Base-by-base conservation (phyloP, 2,797 vertebrate species). In the Danio tinwini region DNA sequence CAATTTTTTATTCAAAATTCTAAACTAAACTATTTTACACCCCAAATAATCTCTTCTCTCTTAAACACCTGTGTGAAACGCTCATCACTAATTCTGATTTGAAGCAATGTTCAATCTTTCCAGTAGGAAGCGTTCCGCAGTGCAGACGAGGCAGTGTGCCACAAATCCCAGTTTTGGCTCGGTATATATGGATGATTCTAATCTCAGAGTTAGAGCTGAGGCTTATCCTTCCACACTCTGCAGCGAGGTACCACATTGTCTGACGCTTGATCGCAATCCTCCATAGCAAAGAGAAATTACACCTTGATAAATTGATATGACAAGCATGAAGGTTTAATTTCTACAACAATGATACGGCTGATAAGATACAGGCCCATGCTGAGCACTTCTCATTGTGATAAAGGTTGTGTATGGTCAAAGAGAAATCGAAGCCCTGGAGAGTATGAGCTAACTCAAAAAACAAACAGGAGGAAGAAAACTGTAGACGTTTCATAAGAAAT, bases 321-420 rank as follows among this genome's bases (percentile, higher is more conserved):
- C 84, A 85, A 53, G 81, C 76, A 75, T 69, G 76, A 73, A 84
- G 82, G 77, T 82, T 81, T 87, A 65, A 85, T 82, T 83, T 82
- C 72, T 67, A 53, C 64, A 52, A 85, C 72, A 73, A 85, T 78
- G 77, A 83, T 74, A 63, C 39, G 64, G 63, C 56, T 82, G 85
- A 88, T 75, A 83, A 81, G 71, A 59, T 17, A 71, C 40, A 50
- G 55, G n/a, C 76, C 79, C 73, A 70, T 13, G 72, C 58, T 21
- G 53, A 82, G 62, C 19, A 62, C 40, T 61, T 55, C 44, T 53
- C 14, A 56, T 78, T 67, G 21, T 12, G 76, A 76, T 63, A 78
- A 63, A 37, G 81, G 40, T 65, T 64, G 37, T 19, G 40, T 70
- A 44, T 13, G 68, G 49, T 53, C 77, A 55, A 45, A 72, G 49